Conservation (phyloP, 1,140 invertebrate genomes). For the Apolygus lucorum region DNA sequence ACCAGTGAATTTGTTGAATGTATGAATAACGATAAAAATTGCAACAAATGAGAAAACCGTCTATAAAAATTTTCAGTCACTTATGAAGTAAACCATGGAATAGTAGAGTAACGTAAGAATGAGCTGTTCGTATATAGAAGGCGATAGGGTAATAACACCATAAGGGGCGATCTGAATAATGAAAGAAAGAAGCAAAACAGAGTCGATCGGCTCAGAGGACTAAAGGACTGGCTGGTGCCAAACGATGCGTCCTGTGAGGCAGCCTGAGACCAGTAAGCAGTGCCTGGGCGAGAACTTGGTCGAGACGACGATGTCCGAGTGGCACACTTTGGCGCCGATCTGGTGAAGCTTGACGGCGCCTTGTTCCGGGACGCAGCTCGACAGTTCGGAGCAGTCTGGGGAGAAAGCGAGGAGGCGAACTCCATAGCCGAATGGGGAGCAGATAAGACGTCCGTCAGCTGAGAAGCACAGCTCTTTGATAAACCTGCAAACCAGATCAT, state of each 20-base stretch:
- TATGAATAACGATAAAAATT: too few species aligned
- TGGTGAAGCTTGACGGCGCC: conserved; percentile 45
- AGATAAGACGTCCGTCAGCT: conserved; percentile 75
- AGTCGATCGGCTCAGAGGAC: too few species aligned
- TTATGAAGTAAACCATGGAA: too few species aligned
- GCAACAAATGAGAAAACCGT: too few species aligned
- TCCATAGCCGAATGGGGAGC: conserved; percentile 79
- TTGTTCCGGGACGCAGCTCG: conserved; percentile 51
- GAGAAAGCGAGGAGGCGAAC: conserved; percentile 73
- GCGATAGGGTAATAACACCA: too few species aligned
- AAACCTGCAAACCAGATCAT: conserved; percentile 7
- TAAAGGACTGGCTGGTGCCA: conserved; percentile 77
- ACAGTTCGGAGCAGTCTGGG: conserved; percentile 65
- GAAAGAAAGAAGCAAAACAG: too few species aligned
- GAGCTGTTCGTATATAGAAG: too few species aligned
- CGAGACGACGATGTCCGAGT: conserved; percentile 77
- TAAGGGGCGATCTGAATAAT: too few species aligned
- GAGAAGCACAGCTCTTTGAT: conserved; percentile 75
- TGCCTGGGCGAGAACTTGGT: conserved; percentile 83
- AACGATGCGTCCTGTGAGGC: conserved; percentile 73
- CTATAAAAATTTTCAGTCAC: too few species aligned
- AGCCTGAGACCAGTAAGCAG: conserved; percentile 77
- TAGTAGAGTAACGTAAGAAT: too few species aligned
- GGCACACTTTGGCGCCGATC: conserved; percentile 59
- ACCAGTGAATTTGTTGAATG: too few species aligned